Conservation (phyloP, 2,797 vertebrate species). For the Sebastes ruberrimus region DNA sequence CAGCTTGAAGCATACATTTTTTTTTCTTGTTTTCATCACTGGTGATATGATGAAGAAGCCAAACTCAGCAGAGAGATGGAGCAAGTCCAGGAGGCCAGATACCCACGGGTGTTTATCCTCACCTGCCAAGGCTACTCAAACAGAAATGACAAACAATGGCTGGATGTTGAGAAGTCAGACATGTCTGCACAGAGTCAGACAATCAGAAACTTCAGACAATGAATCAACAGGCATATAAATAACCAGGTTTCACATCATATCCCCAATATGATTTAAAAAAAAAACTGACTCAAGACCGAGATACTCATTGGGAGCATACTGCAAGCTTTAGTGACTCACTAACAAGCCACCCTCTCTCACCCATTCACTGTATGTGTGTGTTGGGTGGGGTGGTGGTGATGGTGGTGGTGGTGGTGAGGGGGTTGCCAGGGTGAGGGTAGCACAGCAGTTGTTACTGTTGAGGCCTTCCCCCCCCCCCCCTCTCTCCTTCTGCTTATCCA, state of each 20-base stretch:
- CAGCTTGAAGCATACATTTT: background rate
- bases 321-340: slow-evolving; percentile 1
- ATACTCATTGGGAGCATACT: background rate
- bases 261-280: background rate
- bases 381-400: background rate
- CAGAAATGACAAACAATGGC: background rate
- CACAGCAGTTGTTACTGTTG: slow-evolving; percentile 40
- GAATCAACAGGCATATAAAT: background rate
- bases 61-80: background rate
- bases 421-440: slow-evolving; percentile 41
- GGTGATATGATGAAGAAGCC: background rate
- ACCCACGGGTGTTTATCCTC: background rate
- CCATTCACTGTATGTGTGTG: background rate
- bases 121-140: background rate
- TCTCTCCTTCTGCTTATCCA: slow-evolving; percentile 37
- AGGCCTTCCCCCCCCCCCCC: background rate
- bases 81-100: background rate
- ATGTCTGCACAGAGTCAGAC: background rate
- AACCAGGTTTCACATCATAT: background rate
- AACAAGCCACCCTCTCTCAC: background rate
- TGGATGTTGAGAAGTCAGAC: background rate
- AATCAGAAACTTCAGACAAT: background rate
- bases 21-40: background rate
- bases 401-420: background rate
- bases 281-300: background rate